Percentiles rank a stretch among this genome's conserved stretches.
These are phyloP conservation scores for Pygoscelis adeliae DNA, from an alignment of 2,113 vertebrate species.

Conservation along the genomic window DNA sequence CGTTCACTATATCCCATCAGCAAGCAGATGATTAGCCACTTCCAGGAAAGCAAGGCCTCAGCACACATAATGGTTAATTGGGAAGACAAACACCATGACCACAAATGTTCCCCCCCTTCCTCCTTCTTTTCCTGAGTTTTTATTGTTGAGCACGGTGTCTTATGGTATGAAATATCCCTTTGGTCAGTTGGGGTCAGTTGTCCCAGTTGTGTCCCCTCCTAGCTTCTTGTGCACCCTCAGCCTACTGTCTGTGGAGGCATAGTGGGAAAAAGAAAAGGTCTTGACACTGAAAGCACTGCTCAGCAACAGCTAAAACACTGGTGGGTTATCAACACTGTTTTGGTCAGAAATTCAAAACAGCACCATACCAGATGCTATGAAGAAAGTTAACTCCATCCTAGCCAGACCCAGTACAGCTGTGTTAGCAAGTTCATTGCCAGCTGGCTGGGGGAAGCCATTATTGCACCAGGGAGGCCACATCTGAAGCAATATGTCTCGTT, in stretches of 20 bases:
- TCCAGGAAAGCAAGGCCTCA: not conserved
- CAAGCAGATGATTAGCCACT: not conserved
- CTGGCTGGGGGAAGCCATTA: not conserved
- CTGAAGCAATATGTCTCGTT: not conserved
- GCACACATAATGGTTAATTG: not conserved
- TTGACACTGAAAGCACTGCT: not conserved
- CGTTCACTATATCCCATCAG: accelerated
- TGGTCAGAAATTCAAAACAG: not conserved
- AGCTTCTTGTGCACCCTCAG: not conserved
- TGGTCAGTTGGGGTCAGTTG: accelerated
- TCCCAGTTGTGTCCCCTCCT: not conserved
- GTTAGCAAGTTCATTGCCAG: not conserved
- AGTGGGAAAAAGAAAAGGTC: not conserved
- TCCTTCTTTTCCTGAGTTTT: not conserved
- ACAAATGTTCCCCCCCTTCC: not conserved
- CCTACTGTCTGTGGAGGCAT: not conserved
- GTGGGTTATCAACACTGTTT: not conserved
- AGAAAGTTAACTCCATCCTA: not conserved
- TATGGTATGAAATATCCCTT: not conserved
- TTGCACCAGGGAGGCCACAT: not conserved
- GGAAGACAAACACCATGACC: not conserved
- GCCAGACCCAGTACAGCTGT: not conserved
- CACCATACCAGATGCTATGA: not conserved
- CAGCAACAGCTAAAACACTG: not conserved
- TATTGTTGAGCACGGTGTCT: not conserved